Evolutionary conservation across 1,140 invertebrate species (phyloP).

Genomic region (Brachionus plicatilis): DNA sequence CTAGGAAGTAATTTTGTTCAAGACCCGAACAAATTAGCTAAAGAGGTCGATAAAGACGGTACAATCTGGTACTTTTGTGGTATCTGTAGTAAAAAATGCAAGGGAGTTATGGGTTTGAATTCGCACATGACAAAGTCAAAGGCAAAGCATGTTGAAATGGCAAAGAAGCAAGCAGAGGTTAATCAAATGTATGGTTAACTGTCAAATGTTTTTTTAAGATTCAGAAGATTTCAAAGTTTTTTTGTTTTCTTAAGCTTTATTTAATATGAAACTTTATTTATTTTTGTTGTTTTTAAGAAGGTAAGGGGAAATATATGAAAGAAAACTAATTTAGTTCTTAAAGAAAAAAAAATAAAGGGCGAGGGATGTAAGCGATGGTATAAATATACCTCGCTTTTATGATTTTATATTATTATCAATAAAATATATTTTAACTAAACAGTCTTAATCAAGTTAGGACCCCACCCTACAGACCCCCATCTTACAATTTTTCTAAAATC

Average conservation of each 20-base stretch:
- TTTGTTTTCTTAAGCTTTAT: too few species aligned
- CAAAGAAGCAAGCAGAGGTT: too few species aligned
- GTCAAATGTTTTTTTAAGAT: background rate
- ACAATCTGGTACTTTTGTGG: background rate
- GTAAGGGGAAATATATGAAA: background rate
- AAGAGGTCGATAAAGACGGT: background rate
- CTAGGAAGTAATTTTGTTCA: background rate
- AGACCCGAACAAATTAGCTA: background rate
- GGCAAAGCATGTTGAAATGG: background rate
- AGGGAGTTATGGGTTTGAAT: background rate
- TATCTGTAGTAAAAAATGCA: background rate
- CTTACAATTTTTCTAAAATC: too few species aligned
- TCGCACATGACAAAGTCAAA: background rate
- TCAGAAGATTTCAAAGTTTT: background rate
- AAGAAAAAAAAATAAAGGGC: background rate
- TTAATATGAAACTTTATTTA: too few species aligned
- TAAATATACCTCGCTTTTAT: background rate
- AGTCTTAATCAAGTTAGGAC: background rate
- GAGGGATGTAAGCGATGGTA: background rate
- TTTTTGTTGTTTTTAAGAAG: background rate
- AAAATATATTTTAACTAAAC: background rate
- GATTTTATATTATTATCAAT: background rate
- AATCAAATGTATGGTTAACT: background rate
- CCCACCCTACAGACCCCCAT: background rate
- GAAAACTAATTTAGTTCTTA: background rate